Evolutionary conservation across 2,888 invertebrate species (phyloP), one percentile per base, ranked within the genome.

Genomic region (Drosophila picticornis): DNA sequence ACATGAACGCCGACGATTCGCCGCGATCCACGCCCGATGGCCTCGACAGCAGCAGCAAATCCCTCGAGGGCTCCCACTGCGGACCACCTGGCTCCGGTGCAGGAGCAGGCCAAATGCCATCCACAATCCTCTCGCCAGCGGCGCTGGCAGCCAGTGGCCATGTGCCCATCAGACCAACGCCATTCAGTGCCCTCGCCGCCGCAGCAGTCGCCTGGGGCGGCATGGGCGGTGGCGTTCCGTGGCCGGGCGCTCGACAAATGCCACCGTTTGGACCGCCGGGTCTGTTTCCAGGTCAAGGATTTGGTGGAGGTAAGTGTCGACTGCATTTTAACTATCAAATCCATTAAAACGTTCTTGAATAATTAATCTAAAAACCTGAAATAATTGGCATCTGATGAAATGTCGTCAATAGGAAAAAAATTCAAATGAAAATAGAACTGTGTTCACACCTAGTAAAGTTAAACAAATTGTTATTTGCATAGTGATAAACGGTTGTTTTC

Each of bases 91-190:
- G 83, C 4, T 55, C 84, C 10, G 67, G 43, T 22, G 64, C n/a
- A 10, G 63, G 60, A 38, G 27, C 69, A n/a, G 59, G 64, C 22
- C 85, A 92, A 84, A 84, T 91, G 88, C 75, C 83, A 2, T 77
- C 91, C 6, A 89, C 92, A 27, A 89, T 93, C 16, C 76, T 93
- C 16, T 92, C 92, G 25, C 91, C 92, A 53, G 91, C 93, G 38
- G 91, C 93, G 34, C 76, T 93, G 64, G 91, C 93, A 93, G 86
- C 93, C 81, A 88, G 82, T 40, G 93, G 92, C 40, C 95, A 94
- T 89, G 95, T 95, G 38, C 96, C 96, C 29, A 96, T 97, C 73
- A 93, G 96, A 83, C 96, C 96, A 77, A 96, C 96, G 70, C 96
- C 96, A 27, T 96, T 96, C 93, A 96, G 96, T 90, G 96, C 96